Base-by-base conservation (phyloP, 2,113 vertebrate genomes). In the Pogonocichla stellata region DNA sequence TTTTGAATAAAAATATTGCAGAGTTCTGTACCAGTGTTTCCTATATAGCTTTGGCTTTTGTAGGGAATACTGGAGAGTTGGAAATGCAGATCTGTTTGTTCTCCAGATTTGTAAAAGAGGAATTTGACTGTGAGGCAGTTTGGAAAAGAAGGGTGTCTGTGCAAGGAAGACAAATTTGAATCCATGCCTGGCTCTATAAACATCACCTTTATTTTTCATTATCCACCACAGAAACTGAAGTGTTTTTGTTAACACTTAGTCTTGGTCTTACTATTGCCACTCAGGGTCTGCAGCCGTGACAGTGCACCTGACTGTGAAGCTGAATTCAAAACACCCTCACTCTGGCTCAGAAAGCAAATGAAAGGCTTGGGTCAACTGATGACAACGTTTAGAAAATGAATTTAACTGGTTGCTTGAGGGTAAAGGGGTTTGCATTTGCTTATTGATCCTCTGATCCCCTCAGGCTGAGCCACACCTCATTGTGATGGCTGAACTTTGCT, bases 161-260 rank as follows among this genome's bases (percentile, higher is more conserved):
- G 26, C 22, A 58, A 78, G 54, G 25, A 80, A 94, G 70, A 14
- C 17, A 67, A 75, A 69, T 89, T 64, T 61, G 77, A 87, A 93
- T 86, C 80, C 33, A 31, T 72, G 66, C n/a, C 67, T 80, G n/a
- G 28, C 57, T 88, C 40, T 78, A 62, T 64, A 72, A 92, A 56
- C n/a, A 58, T 90, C 58, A 67, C 24, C 58, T 88, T 93, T 96
- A 82, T 78, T 86, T 60, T 80, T 80, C 54, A 67, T 86, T 92
- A 92, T 65, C 29, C 48, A 34, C 42, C 12, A 19, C 4, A 80
- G 33, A 77, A 60, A 36, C 29, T 57, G 14, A 88, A 83, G 48
- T 40, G 12, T 26, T 70, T 78, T 77, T 31, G 43, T 45, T 45
- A 45, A 45, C 43, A 20, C 43, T 78, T 84, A 36, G 51, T 80